These are phyloP conservation scores for Dolomedes plantarius DNA, from an alignment of 2,888 invertebrate genomes.

Conservation along the genomic window DNA sequence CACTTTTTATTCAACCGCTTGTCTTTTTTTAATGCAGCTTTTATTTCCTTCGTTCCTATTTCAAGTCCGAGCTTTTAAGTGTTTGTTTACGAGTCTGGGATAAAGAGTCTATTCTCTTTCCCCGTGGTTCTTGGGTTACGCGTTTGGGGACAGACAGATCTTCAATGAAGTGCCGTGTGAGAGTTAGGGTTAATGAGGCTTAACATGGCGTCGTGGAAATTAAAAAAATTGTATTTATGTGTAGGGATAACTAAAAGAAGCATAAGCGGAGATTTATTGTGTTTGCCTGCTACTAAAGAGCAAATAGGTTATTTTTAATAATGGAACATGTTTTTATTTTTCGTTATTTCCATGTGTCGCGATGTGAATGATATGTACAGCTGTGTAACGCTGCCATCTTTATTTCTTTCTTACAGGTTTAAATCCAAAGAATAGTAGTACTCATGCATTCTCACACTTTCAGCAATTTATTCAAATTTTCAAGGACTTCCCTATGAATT, in stretches of 20 bases:
- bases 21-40: not conserved
- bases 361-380: no score
- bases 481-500: no score
- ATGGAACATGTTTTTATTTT: not conserved
- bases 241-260: not conserved
- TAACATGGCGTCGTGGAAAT: not conserved
- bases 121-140: not conserved
- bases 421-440: no score
- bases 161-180: constrained; percentile 7
- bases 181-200: constrained; percentile 7
- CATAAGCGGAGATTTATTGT: not conserved
- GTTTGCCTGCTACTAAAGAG: not conserved
- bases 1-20: not conserved
- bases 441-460: no score
- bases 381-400: no score
- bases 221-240: not conserved
- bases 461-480: no score
- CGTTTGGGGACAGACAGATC: not conserved
- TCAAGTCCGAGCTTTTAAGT: not conserved
- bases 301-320: not conserved
- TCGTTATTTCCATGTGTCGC: no score
- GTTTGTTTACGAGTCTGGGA: not conserved
- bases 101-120: constrained; percentile 4
- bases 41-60: not conserved
- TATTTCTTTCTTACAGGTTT: no score